Evolutionary conservation across 2,113 vertebrate species (phyloP).

Genomic region (Scortum barcoo): DNA sequence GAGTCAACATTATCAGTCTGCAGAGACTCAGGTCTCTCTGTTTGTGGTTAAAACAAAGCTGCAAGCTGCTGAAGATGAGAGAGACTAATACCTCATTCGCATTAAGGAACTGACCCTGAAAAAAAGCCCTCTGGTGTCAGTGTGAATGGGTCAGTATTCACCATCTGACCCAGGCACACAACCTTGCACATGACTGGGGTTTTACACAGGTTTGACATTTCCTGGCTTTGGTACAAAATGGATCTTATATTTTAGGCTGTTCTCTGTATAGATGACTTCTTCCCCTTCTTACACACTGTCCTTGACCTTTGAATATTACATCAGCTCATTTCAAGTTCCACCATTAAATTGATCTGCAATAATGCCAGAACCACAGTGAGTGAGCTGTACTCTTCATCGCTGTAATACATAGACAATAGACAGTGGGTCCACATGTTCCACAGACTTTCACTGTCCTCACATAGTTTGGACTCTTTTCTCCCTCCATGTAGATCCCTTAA

Average conservation of each 20-base stretch:
- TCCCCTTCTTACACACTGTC: not conserved
- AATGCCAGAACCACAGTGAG: not conserved
- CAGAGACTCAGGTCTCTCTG: slow-evolving; percentile 15
- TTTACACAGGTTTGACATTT: not conserved
- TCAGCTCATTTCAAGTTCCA: not conserved
- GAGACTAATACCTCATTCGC: slow-evolving; percentile 5
- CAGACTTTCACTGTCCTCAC: not conserved
- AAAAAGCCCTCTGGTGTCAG: not conserved
- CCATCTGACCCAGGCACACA: not conserved
- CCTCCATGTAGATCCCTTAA: not conserved
- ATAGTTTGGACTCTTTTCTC: not conserved
- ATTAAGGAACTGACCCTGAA: not conserved
- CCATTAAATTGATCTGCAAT: not conserved
- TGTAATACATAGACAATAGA: not conserved
- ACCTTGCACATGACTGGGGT: not conserved
- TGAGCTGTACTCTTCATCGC: not conserved
- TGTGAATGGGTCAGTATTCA: slow-evolving; percentile 8
- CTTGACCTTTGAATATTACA: not conserved
- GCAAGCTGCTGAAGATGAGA: slow-evolving; percentile 21
- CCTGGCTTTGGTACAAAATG: not conserved
- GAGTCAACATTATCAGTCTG: slow-evolving; percentile 46
- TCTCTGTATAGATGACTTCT: not conserved
- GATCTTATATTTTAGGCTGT: not conserved
- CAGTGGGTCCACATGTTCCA: not conserved
- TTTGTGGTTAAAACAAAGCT: slow-evolving; percentile 63